phyloP scores from a whole-genome alignment of 2,113 vertebrate species.

The Ophthalmolycus amberensis region DNA sequence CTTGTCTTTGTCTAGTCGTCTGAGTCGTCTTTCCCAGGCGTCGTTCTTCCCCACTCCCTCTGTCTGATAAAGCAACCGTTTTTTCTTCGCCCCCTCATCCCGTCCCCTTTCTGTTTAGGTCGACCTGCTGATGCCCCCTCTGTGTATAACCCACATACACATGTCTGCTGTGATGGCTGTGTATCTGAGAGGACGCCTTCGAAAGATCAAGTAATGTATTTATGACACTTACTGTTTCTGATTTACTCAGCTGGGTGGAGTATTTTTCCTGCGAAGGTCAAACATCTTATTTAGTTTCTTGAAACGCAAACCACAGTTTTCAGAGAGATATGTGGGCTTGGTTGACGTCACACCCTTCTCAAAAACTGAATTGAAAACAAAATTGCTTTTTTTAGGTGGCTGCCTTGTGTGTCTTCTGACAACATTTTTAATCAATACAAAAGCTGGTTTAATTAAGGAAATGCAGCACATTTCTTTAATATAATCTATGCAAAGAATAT shows the following conservation, averaged over 20 bases:
- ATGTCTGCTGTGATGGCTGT: conserved; percentile 21
- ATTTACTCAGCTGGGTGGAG: not conserved
- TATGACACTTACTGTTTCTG: not conserved
- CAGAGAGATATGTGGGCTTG: not conserved
- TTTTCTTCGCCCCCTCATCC: not conserved
- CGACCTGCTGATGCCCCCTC: not conserved
- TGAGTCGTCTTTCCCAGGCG: not conserved
- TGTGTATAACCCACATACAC: not conserved
- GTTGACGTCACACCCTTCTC: not conserved
- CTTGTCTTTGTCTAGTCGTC: not conserved
- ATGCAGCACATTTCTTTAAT: not conserved
- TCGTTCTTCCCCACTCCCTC: not conserved
- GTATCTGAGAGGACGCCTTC: not conserved
- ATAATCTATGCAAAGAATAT: not conserved
- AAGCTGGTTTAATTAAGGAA: not conserved
- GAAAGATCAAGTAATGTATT: conserved; percentile 39
- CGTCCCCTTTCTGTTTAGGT: conserved; percentile 7
- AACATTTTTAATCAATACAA: not conserved
- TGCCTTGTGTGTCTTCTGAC: not conserved
- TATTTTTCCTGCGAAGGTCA: not conserved
- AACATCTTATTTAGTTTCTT: not conserved
- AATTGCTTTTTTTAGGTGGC: not conserved
- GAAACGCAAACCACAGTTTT: not conserved
- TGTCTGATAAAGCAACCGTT: not conserved
- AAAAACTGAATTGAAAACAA: not conserved